Evolutionary conservation across 2,888 invertebrate species (phyloP).

Genomic region (Adineta ricciae): DNA sequence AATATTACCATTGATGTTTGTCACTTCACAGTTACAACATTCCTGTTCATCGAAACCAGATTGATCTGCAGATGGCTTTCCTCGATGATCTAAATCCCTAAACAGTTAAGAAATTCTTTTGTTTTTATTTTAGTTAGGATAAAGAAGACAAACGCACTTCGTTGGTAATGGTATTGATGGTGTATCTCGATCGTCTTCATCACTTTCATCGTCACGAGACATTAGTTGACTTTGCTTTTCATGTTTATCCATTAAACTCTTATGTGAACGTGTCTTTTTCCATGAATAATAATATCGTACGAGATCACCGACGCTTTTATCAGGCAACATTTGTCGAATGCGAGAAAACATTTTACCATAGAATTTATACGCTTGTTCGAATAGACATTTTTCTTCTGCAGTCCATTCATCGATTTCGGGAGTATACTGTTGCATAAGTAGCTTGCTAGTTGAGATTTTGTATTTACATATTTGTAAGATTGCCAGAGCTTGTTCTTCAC

Average conservation of each 20-base stretch:
- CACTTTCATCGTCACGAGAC: not conserved
- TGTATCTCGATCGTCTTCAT: conserved; percentile 52
- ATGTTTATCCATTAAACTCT: conserved; percentile 81
- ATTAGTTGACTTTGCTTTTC: conserved; percentile 48
- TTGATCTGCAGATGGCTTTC: not conserved
- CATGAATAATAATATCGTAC: conserved; percentile 96
- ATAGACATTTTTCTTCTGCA: conserved; percentile 88
- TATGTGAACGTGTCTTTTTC: conserved; percentile 85
- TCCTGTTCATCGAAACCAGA: conserved; percentile 39
- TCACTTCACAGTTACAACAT: conserved; percentile 63
- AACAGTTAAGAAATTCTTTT: not conserved
- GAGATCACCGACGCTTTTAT: conserved; percentile 85
- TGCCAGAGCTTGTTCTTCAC: conserved; percentile 62
- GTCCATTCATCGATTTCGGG: conserved; percentile 98
- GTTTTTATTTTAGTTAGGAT: not conserved
- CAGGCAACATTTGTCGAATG: conserved; percentile 91
- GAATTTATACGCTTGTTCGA: conserved; percentile 94
- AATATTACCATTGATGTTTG: conserved; percentile 52
- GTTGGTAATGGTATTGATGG: conserved; percentile 76
- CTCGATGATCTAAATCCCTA: not conserved
- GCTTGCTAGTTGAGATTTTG: conserved; percentile 76
- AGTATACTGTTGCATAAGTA: conserved; percentile 87
- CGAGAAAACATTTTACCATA: conserved; percentile 95
- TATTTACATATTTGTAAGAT: conserved; percentile 98
- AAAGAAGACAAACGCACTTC: conserved; percentile 56